A percentile compares a stretch with the other conserved stretches of the same genome.
These are phyloP conservation scores for Pygocentrus nattereri DNA, from an alignment of 2,797 vertebrate species.

Conservation along the genomic window DNA sequence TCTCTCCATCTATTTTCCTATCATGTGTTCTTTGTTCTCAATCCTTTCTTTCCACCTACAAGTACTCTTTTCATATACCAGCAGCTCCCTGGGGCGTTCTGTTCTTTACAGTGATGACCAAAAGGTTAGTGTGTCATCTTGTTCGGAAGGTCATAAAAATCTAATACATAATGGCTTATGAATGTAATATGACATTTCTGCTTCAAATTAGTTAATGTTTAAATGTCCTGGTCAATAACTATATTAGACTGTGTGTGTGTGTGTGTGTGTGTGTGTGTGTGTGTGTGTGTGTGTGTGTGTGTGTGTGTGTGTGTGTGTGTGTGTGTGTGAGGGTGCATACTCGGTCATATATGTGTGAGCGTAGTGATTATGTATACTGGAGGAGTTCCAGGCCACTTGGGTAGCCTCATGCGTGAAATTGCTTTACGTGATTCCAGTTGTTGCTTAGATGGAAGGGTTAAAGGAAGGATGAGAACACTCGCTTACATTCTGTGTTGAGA, in stretches of 20 bases:
- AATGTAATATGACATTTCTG: not conserved
- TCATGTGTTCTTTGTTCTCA: not conserved
- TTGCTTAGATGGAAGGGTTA: conserved; percentile 51
- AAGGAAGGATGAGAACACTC: conserved; percentile 28
- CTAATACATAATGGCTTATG: not conserved
- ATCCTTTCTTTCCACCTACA: not conserved
- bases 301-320: no score
- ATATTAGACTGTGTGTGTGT: conserved; percentile 22
- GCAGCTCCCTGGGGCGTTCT: not conserved
- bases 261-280: conserved; percentile 17
- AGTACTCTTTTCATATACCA: not conserved
- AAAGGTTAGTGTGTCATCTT: not conserved
- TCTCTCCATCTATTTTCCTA: not conserved
- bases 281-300: conserved; percentile 14
- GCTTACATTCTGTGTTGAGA: conserved; percentile 24
- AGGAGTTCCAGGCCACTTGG: conserved; percentile 46
- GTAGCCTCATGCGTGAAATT: conserved; percentile 61
- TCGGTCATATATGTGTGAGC: conserved; percentile 14
- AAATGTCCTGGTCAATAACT: conserved; percentile 8
- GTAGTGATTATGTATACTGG: conserved; percentile 45
- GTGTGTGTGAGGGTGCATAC: not conserved
- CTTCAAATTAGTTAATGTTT: conserved; percentile 1
- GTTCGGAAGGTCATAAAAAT: not conserved
- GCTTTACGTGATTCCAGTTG: conserved; percentile 58
- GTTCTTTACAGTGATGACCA: not conserved